Evolutionary conservation across 2,797 vertebrate genomes (phyloP), one percentile per base, ranked within the genome.

Genomic region (Silurus lanzhouensis): DNA sequence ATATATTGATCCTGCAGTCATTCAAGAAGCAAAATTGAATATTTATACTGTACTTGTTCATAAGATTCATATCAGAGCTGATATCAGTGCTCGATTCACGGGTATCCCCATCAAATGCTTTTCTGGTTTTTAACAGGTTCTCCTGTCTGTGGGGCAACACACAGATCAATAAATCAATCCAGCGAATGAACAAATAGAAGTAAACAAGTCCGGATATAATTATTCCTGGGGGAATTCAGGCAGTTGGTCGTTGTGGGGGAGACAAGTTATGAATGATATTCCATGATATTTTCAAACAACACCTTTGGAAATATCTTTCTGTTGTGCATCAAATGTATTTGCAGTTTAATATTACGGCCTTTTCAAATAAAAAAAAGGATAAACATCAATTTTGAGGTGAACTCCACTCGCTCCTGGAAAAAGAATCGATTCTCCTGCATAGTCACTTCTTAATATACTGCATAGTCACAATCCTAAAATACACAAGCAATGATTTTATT

Each of bases 161-260:
- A 25, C 60, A 46, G 20, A 81, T 88, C 81, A 81, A 85, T 83
- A 76, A 64, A 85, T 66, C 67, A 70, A 81, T 87, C 14, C 12
- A 19, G 38, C 6, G 20, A 83, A 68, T 2, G 22, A 13, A 9
- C 66, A 44, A 75, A 80, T 48, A 57, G 63, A 19, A 79, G 4
- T 78, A 79, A 79, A 82, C 12, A 85, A 81, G 52, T 80, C 38
- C 44, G 17, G 64, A 83, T 63, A 64, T 67, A 64, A 48, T 68
- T 76, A 46, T 31, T 77, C 44, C 48, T 27, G 22, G 0, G 58
- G n/a, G 58, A 83, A 83, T 81, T 67, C 20, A 17, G 19, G 25
- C 57, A 63, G 60, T 15, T 64, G 6, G 6, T 38, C 38, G 4
- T 38, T 38, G 38, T 38, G 14, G 10, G 46, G 27, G 5, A 44